Base-by-base conservation (phyloP, 1,140 invertebrate genomes). In the Bombus picipes region DNA sequence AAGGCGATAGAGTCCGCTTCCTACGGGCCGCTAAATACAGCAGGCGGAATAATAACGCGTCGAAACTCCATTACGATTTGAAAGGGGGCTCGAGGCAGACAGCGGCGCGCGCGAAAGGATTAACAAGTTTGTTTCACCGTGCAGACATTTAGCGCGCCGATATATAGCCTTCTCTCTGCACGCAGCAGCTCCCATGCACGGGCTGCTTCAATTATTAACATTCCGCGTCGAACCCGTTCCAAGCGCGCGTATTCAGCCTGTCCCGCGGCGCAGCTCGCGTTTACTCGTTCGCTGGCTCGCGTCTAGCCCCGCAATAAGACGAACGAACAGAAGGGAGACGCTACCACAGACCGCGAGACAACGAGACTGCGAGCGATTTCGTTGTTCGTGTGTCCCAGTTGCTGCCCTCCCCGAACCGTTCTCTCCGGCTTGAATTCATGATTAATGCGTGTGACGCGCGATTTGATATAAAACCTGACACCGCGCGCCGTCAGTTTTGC, bases 391-490 rank as follows among this genome's bases (percentile, higher is more conserved):
- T 43, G 59, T 77, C 57, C 57, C 75, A 25, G 47, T 75, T 75
- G 37, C 43, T 3, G 6, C 32, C 41, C 4, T 3, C 15, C 28
- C 9, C 28, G 5, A 4, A 2, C 13, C n/a, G 8, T 28, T 34
- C 73, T 8, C 37, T 18, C 43, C 65, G 71, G 62, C 66, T 73
- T 66, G 88, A 85, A 89, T 89, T 87, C 82, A 28, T 90, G 89
- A 90, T 90, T 90, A 90, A 90, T 88, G 89, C 80, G 77, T 57
- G 80, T 74, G 81, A 88, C 85, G 82, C 80, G 86, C 80, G 89
- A 88, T 90, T 90, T 90, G 86, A 90, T 90, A 90, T 88, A 90
- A 90, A 90, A 90, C 80, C 89, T 79, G 86, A 90, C 89, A 85
- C 79, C 88, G 76, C 3, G 59, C 81, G 74, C 84, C 88, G 86